These are phyloP conservation scores for Gryllus bimaculatus DNA, from an alignment of 1,140 invertebrate genomes.

Conservation along the genomic window DNA sequence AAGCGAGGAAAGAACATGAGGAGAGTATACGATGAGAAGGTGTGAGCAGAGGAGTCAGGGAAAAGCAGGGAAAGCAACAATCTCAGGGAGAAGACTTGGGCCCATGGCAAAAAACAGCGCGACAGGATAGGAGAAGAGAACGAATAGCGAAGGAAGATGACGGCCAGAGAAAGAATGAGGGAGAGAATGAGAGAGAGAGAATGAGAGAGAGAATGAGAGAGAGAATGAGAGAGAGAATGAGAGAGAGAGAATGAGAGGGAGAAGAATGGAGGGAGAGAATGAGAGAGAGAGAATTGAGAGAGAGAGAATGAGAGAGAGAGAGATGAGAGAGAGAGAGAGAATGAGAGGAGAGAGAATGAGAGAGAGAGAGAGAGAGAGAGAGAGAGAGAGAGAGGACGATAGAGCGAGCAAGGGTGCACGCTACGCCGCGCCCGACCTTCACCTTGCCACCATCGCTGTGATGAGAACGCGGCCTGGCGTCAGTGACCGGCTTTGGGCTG, in stretches of 20 bases:
- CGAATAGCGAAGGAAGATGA: not conserved
- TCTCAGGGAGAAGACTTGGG: not conserved
- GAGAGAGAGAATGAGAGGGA: not conserved
- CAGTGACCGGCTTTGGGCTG: too few relatives aligned
- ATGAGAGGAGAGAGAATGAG: not conserved
- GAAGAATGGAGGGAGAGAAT: not conserved
- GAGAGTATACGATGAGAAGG: not conserved
- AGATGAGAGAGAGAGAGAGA: not conserved
- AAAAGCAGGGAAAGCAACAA: not conserved
- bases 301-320: not conserved
- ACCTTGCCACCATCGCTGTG: too few relatives aligned
- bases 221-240: not conserved
- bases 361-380: not conserved
- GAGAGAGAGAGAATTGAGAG: not conserved
- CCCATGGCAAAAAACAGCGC: not conserved
- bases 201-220: not conserved
- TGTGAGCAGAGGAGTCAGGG: not conserved
- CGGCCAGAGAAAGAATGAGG: not conserved
- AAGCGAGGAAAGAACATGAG: not conserved
- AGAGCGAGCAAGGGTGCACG: not conserved
- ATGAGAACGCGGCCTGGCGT: too few relatives aligned
- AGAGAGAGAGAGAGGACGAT: not conserved
- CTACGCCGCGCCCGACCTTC: too few relatives aligned
- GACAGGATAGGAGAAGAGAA: not conserved
- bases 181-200: not conserved